A percentile compares a stretch with the other conserved stretches of the same genome.
These are phyloP conservation scores for Thunnus maccoyii DNA, from an alignment of 2,113 vertebrate species.

Conservation along the genomic window DNA sequence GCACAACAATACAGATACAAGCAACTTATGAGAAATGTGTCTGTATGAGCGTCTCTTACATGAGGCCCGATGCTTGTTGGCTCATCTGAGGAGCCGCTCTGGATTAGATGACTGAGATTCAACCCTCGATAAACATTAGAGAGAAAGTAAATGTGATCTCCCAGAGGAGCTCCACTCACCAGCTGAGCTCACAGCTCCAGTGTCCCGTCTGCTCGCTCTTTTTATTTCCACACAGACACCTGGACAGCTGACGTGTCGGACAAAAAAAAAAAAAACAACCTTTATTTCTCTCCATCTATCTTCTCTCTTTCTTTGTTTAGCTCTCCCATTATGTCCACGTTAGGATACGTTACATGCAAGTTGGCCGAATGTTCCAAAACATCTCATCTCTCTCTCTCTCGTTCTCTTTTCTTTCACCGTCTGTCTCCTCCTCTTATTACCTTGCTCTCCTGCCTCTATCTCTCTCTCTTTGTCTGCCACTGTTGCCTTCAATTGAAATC, in stretches of 20 bases:
- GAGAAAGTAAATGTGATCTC: neutral
- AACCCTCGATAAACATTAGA: slow-evolving; percentile 8
- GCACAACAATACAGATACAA: too few species aligned
- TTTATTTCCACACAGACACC: slow-evolving; percentile 27
- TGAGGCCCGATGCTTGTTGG: neutral
- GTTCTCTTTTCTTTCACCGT: slow-evolving; percentile 9
- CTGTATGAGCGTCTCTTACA: too few species aligned
- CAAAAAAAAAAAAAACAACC: neutral
- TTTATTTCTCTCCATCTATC: neutral
- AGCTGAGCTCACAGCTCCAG: slow-evolving; percentile 12
- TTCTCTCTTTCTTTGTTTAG: neutral
- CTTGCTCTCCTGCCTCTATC: neutral
- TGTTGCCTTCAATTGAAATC: slow-evolving; percentile 26
- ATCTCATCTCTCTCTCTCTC: neutral
- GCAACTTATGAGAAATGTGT: too few species aligned
- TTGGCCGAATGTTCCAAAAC: slow-evolving; percentile 2
- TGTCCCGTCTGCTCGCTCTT: slow-evolving; percentile 11
- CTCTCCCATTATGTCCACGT: neutral
- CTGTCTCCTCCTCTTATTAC: slow-evolving; percentile 1
- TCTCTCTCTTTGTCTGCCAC: slow-evolving; percentile 9
- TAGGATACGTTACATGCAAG: neutral
- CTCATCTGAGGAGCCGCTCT: neutral
- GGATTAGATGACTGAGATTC: slow-evolving; percentile 3
- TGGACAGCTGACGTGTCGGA: neutral
- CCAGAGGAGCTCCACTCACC: slow-evolving; percentile 11